These are phyloP conservation scores for Sesamia nonagrioides DNA, from an alignment of 1,140 invertebrate species.

Conservation along the genomic window DNA sequence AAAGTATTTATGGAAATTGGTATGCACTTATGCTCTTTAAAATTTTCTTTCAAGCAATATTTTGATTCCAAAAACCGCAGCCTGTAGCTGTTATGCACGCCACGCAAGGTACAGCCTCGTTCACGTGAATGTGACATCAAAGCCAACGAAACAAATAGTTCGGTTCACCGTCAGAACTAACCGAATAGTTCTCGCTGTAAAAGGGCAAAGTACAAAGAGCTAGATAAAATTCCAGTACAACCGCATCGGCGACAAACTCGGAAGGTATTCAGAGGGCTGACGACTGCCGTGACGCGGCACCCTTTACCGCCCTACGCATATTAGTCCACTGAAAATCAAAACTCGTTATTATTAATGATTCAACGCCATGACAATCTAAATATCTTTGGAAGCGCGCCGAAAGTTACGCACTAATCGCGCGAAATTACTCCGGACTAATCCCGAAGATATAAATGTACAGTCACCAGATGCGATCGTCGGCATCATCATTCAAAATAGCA, in stretches of 20 bases:
- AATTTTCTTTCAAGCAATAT: slow-evolving; percentile 9
- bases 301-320: slow-evolving; percentile 81
- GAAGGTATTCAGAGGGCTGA: slow-evolving; percentile 79
- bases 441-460: slow-evolving; percentile 75
- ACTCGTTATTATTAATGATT: slow-evolving; percentile 86
- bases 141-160: slow-evolving; percentile 78
- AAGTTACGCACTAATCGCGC: slow-evolving; percentile 75
- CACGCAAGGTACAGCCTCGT: slow-evolving; percentile 7
- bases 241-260: slow-evolving; percentile 84
- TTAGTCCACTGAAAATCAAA: slow-evolving; percentile 86
- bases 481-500: slow-evolving; percentile 81
- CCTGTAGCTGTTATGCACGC: not conserved
- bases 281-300: slow-evolving; percentile 77
- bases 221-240: slow-evolving; percentile 84
- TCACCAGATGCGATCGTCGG: slow-evolving; percentile 80
- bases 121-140: slow-evolving; percentile 66
- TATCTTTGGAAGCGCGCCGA: slow-evolving; percentile 69
- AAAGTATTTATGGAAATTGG: no score
- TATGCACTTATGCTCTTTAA: not conserved
- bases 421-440: slow-evolving; percentile 71
- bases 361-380: slow-evolving; percentile 83
- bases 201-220: slow-evolving; percentile 85
- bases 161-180: slow-evolving; percentile 78
- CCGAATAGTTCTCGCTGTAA: slow-evolving; percentile 82
- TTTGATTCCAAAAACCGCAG: not conserved